Conservation (phyloP, 2,797 vertebrate genomes). For the Prionace glauca region DNA sequence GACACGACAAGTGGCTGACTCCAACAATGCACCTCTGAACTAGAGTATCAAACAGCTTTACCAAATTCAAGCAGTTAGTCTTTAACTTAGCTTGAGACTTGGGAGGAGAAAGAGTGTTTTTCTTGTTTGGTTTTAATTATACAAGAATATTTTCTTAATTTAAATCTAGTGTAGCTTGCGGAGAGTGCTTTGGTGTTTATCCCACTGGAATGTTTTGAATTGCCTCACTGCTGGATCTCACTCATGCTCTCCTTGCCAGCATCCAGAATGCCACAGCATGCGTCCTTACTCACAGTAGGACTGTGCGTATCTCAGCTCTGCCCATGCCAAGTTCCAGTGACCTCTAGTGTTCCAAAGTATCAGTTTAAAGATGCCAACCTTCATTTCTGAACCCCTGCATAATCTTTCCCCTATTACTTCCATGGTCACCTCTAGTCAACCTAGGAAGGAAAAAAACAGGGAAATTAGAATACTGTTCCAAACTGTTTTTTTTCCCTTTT, state of each 20-base stretch:
- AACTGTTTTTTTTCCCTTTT: no score
- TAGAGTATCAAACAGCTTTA: background rate
- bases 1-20: background rate
- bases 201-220: background rate
- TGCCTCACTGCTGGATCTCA: background rate
- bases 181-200: background rate
- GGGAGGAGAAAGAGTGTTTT: background rate
- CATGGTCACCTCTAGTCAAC: background rate
- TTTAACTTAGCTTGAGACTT: background rate
- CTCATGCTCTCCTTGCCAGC: background rate
- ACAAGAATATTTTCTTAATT: conserved; percentile 28
- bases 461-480: no score
- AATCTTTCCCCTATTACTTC: background rate
- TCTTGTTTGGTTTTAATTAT: conserved; percentile 16
- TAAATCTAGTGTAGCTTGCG: background rate
- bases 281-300: background rate
- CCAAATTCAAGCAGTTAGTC: background rate
- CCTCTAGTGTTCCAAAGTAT: background rate
- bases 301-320: background rate
- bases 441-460: no score
- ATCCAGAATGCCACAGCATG: background rate
- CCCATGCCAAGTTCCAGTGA: background rate
- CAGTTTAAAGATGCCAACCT: background rate
- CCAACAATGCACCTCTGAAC: no score
- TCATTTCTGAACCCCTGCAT: background rate